Base-by-base conservation (phyloP, 1,140 invertebrate genomes). In the Chionoecetes opilio region DNA sequence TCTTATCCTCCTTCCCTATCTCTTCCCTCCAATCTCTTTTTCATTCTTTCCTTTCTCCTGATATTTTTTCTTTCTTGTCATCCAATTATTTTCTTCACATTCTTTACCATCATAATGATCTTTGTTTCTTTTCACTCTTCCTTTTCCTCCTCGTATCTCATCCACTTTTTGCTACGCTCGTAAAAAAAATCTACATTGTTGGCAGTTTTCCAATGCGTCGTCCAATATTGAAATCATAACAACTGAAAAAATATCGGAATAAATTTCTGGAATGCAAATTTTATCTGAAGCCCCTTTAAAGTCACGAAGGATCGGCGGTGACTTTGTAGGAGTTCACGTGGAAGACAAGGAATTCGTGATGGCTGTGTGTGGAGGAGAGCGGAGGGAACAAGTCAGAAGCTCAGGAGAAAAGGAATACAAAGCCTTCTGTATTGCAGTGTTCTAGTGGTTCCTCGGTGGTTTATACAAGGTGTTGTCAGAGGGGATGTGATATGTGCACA, bases 181-280 rank as follows among this genome's bases (percentile, higher is more conserved):
- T n/a, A n/a, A 75, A n/a, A n/a, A n/a, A n/a, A 75, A 21, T n/a
- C 63, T 8, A 6, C 63, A 75, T 3, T n/a, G 63, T 17, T 75
- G 0, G n/a, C 63, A 21, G 63, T n/a, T 75, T 75, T n/a, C 63
- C 63, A n/a, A 75, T 75, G n/a, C 21, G 63, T 0, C 21, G n/a
- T n/a, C 63, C 63, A n/a, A 75, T 75, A 75, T 21, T n/a, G 63
- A 75, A 75, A 75, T 75, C 63, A 75, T 75, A 75, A 75, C 21
- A 75, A 75, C 9, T 26, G 63, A 75, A 75, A n/a, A 75, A 75
- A n/a, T 75, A 75, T 75, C n/a, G 63, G 63, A 75, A 75, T 75
- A 75, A 75, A n/a, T 17, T 75, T 75, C 26, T 75, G 8, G 63
- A n/a, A 75, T 75, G 8, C 21, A n/a, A 75, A 75, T 75, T 75